Evolutionary conservation across 2,797 vertebrate genomes (phyloP).

Genomic region (Silurus aristotelis): DNA sequence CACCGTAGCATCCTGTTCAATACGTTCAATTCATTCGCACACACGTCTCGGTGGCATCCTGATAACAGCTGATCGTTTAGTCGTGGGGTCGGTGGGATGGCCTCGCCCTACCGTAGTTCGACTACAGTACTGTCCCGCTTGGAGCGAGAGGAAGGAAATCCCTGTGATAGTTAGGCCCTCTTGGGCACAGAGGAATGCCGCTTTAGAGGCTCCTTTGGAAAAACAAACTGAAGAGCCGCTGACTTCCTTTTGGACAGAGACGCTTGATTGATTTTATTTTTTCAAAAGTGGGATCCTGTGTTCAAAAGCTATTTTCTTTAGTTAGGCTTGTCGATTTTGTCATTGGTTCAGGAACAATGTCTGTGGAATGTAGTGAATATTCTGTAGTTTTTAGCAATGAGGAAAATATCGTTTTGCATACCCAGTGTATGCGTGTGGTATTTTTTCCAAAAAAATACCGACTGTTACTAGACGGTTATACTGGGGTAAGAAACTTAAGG

Average conservation of each 20-base stretch:
- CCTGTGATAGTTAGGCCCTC: constrained; percentile 58
- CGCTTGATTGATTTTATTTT: background rate
- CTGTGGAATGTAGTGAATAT: background rate
- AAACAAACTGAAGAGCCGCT: constrained; percentile 45
- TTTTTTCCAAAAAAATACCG: background rate
- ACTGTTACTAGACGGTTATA: background rate
- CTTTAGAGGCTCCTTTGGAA: constrained; percentile 54
- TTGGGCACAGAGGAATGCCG: constrained; percentile 59
- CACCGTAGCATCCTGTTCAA: background rate
- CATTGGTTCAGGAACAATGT: background rate
- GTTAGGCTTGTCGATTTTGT: background rate
- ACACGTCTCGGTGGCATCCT: background rate
- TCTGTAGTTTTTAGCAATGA: background rate
- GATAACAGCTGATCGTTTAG: constrained; percentile 27
- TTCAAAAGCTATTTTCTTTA: background rate
- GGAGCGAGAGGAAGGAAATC: constrained; percentile 60
- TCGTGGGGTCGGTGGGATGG: constrained; percentile 19
- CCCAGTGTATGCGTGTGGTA: background rate
- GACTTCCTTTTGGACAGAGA: constrained; percentile 40
- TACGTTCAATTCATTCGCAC: background rate
- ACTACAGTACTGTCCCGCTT: constrained; percentile 41
- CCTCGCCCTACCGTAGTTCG: constrained; percentile 42
- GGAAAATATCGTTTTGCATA: background rate
- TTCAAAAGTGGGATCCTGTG: background rate
- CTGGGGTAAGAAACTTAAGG: background rate